Evolutionary conservation across 2,113 vertebrate genomes (phyloP).

Genomic region (Polypterus bichir): DNA sequence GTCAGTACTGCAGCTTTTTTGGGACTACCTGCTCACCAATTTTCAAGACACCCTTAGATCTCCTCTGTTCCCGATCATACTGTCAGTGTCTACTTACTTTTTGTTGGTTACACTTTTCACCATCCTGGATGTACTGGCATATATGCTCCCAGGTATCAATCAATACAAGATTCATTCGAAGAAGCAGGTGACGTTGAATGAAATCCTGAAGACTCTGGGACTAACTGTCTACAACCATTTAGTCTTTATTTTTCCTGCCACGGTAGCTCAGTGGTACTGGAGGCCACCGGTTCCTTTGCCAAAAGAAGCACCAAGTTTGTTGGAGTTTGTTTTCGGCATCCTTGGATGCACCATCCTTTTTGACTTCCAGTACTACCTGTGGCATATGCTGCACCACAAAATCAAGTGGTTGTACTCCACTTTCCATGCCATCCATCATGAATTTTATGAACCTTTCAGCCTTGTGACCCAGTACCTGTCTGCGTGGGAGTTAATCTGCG

Average conservation of each 20-base stretch:
- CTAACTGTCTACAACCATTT: slow-evolving; percentile 49
- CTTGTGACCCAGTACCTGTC: slow-evolving; percentile 46
- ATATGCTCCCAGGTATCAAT: slow-evolving; percentile 35
- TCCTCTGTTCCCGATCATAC: slow-evolving; percentile 43
- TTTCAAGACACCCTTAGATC: slow-evolving; percentile 42
- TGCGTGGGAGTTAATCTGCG: slow-evolving; percentile 43
- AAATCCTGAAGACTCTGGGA: slow-evolving; percentile 39
- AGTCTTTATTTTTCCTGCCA: slow-evolving; percentile 47
- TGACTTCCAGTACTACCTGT: slow-evolving; percentile 57
- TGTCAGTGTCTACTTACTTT: slow-evolving; percentile 50
- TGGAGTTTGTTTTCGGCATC: slow-evolving; percentile 38
- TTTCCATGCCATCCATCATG: slow-evolving; percentile 51
- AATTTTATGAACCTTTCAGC: slow-evolving; percentile 38
- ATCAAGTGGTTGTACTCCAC: slow-evolving; percentile 47
- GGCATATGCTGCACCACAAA: slow-evolving; percentile 50
- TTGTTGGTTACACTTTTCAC: slow-evolving; percentile 41
- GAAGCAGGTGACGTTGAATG: slow-evolving; percentile 29
- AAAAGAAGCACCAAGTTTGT: slow-evolving; percentile 32
- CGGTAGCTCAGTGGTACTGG: slow-evolving; percentile 50
- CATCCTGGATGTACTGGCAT: slow-evolving; percentile 40
- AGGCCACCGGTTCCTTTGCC: slow-evolving; percentile 45
- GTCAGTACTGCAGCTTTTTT: slow-evolving; percentile 42
- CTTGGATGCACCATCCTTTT: slow-evolving; percentile 45
- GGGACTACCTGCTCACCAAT: slow-evolving; percentile 39
- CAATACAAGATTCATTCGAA: slow-evolving; percentile 44